These are phyloP conservation scores for Pseudomyrmex sp. DNA, from an alignment of 1,140 invertebrate species.

Conservation along the genomic window DNA sequence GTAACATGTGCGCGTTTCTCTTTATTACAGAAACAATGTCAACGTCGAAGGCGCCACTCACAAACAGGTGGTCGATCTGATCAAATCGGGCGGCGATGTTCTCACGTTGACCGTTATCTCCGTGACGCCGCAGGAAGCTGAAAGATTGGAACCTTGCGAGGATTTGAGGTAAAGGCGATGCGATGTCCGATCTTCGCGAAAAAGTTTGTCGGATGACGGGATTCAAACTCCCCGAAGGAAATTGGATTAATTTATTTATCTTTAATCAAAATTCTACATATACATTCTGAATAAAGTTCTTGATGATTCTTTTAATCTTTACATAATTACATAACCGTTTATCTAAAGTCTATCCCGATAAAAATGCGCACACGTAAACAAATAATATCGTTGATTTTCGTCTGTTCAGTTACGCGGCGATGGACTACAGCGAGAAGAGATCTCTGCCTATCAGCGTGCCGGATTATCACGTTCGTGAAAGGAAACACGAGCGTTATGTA, in stretches of 20 bases:
- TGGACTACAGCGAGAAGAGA: slow-evolving; percentile 99
- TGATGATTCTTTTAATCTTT: background rate
- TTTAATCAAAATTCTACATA: background rate
- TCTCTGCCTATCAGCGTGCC: slow-evolving; percentile 99
- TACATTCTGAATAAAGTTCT: slow-evolving; percentile 2
- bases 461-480: slow-evolving; percentile 93
- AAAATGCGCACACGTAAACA: background rate
- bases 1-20: slow-evolving; percentile 65
- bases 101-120: slow-evolving; percentile 98
- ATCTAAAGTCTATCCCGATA: slow-evolving; percentile 1
- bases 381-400: slow-evolving; percentile 28
- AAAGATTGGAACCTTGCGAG: slow-evolving; percentile 83
- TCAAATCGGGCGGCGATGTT: slow-evolving; percentile 99
- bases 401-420: slow-evolving; percentile 91
- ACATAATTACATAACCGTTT: background rate
- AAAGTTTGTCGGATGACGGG: background rate
- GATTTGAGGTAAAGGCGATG: slow-evolving; percentile 79
- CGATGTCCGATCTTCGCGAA: too few relatives aligned
- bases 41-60: slow-evolving; percentile 99
- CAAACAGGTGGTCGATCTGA: slow-evolving; percentile 99
- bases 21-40: slow-evolving; percentile 94
- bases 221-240: background rate
- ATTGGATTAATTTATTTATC: background rate
- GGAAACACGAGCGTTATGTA: slow-evolving; percentile 95
- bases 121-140: slow-evolving; percentile 93